Evolutionary conservation across 2,113 vertebrate genomes (phyloP), one percentile per base, ranked within the genome.

Genomic region (Cebidichthys violaceus): DNA sequence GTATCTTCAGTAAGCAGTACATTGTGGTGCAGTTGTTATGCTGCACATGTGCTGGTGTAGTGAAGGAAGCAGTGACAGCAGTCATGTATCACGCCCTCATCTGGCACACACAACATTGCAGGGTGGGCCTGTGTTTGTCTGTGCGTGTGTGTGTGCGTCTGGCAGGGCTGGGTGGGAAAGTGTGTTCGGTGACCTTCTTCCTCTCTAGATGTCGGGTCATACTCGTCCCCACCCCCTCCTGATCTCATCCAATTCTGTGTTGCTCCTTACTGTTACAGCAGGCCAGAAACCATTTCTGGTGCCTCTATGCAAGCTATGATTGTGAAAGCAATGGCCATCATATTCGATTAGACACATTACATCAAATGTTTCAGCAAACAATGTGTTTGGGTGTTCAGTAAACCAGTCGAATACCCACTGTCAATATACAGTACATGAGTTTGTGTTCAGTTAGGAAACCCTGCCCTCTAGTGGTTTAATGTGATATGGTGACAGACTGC

Each of bases 51-150:
- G 76, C 88, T 77, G 71, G 79, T 71, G 88, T 79, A 86, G 70
- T 86, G 81, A 84, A 86, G 75, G 83, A 83, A 92, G 85, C 76
- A 60, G 74, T 87, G 90, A 92, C 90, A 88, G 87, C 80, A 82
- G 77, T 80, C 85, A 88, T 90, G 92, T 61, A 89, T 91, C 89
- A 91, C 90, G 80, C 89, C 91, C 91, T 92, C 88, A 87, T 92
- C 86, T 92, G 89, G 90, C 86, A 82, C 77, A 79, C 18, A 73
- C 65, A 89, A 35, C 75, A 75, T 54, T 78, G 64, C 70, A 77
- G 89, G 88, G 87, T 86, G 87, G 87, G 82, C 72, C 83, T 75
- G 41, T 4, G 39, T 79, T 31, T 72, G 20, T 59, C n/a, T 75
- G 9, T 54, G 68, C 78, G n/a, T 79, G 86, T 74, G 55, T 80